Evolutionary conservation across 1,140 invertebrate species (phyloP), one percentile per base, ranked within the genome.

Genomic region (Drosophila sp.): DNA sequence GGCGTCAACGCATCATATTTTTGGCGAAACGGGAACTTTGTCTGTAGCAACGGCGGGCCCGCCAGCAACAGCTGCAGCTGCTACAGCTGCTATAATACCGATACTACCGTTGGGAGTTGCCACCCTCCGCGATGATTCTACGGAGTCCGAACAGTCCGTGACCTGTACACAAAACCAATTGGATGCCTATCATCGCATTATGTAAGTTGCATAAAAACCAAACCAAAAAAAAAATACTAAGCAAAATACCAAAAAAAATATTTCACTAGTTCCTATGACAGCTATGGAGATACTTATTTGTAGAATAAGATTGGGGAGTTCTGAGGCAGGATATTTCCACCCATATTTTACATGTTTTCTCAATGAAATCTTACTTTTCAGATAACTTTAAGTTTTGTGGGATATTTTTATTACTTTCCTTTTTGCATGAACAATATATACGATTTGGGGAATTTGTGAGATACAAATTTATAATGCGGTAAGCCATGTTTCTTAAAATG

Each of bases 111-210:
- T 92, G 70, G 91, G 91, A 73, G 91, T 92, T 79, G 91, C 91
- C 38, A 91, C 91, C 60, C 79, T 92, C 64, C 91, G 91, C 90
- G 91, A 92, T 92, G 91, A 92, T 87, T 92, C 91, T 73, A 92
- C 91, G 70, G 91, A 92, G 58, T 92, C 91, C 30, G 91, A 92
- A 70, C 91, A 92, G 77, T 92, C 91, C 69, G 83, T 92, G 90
- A 91, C 91, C 66, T 91, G 89, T 71, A 78, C 89, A 63, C 91
- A 91, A 64, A 74, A 68, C 58, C 91, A 91, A 79, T 74, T 86
- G 54, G 91, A 92, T 89, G 90, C 90, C 75, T 91, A 90, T 68
- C 91, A 92, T 64, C 91, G 91, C 76, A 91, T 91, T 74, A 92
- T 92, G 91, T 92, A 63, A 92, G 91, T 92, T 5, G 1, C 3